These are phyloP conservation scores for Crocallis elinguaria DNA, from an alignment of 2,888 invertebrate species.

Conservation along the genomic window DNA sequence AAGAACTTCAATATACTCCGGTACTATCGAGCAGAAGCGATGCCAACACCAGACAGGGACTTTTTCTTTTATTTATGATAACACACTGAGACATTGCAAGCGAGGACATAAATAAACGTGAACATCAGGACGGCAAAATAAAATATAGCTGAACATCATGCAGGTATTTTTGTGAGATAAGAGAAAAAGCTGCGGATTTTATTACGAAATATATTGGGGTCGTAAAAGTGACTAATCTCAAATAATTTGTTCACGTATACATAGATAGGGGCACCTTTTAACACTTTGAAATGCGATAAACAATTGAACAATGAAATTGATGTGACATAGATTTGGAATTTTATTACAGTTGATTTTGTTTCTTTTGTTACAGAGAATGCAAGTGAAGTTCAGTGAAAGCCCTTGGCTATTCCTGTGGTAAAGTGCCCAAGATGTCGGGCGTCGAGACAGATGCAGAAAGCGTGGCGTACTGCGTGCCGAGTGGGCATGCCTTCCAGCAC, in stretches of 20 bases:
- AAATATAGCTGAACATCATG: conserved; percentile 38
- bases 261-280: conserved; percentile 1
- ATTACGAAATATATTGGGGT: conserved; percentile 18
- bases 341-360: background rate
- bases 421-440: conserved; percentile 43
- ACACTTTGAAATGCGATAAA: background rate
- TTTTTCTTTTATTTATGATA: conserved; percentile 47
- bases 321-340: background rate
- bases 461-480: conserved; percentile 79
- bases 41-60: conserved; percentile 29
- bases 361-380: conserved; percentile 33
- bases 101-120: conserved; percentile 46
- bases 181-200: conserved; percentile 16
- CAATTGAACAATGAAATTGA: background rate
- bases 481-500: conserved; percentile 84
- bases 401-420: background rate
- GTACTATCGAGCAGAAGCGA: conserved; percentile 31
- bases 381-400: background rate
- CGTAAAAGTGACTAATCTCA: conserved; percentile 25
- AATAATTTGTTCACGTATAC: conserved; percentile 13
- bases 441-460: conserved; percentile 42
- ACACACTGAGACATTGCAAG: conserved; percentile 39
- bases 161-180: conserved; percentile 28
- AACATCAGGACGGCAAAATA: conserved; percentile 40
- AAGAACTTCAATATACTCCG: conserved; percentile 24